Conservation (phyloP, 1,140 invertebrate species). For the Saxidomus purpurata region DNA sequence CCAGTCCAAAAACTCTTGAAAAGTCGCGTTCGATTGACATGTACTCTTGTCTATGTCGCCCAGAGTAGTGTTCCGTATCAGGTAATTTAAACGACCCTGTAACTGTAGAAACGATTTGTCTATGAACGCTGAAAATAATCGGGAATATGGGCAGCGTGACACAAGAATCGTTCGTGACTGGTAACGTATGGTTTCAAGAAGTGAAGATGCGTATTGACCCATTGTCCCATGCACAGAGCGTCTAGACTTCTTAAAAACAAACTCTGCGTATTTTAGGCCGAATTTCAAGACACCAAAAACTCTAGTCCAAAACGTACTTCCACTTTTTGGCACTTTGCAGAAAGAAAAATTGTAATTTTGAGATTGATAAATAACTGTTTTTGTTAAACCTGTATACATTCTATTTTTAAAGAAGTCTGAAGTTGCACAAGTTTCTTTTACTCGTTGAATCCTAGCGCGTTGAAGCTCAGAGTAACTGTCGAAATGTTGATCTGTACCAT, state of each 20-base stretch:
- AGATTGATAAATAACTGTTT: not conserved
- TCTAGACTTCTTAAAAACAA: not conserved
- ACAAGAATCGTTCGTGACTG: conserved; percentile 26
- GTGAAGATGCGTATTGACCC: not conserved
- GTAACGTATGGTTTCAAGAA: not conserved
- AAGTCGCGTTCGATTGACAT: not conserved
- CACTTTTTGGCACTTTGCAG: conserved; percentile 62
- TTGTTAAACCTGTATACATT: not conserved
- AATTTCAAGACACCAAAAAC: conserved; percentile 22
- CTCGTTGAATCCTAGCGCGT: not conserved
- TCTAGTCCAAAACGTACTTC: conserved; percentile 55
- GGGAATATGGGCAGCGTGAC: conserved; percentile 60
- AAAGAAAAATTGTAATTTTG: conserved; percentile 22
- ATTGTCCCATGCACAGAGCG: not conserved
- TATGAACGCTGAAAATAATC: conserved; percentile 68
- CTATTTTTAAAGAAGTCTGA: not conserved
- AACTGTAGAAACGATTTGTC: conserved; percentile 61
- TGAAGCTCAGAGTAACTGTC: not conserved
- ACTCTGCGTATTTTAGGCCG: not conserved
- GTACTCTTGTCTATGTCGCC: not conserved
- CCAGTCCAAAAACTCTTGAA: conserved; percentile 23
- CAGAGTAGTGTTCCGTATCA: not conserved
- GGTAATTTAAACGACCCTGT: not conserved
- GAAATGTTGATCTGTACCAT: too few relatives aligned
- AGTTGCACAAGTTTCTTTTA: not conserved